Conservation (phyloP, 2,888 invertebrate genomes). For the Nymphalis urticae region DNA sequence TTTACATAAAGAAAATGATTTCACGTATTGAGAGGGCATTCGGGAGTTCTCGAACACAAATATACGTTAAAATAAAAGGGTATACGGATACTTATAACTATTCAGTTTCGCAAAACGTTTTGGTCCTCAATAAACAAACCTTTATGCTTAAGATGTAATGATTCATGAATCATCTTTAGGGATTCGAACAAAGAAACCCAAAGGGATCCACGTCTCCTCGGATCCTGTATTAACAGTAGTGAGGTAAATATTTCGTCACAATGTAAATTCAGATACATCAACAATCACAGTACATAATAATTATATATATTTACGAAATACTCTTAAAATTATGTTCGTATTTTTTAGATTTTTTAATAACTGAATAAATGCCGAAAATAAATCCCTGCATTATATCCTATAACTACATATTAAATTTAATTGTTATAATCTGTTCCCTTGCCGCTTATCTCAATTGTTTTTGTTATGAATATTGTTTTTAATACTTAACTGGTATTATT, state of each 20-base stretch:
- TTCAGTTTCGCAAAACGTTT: constrained; percentile 20
- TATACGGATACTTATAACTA: constrained; percentile 1
- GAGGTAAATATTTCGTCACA: neutral
- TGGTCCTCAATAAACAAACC: constrained; percentile 27
- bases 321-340: neutral
- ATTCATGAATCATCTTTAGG: constrained; percentile 12
- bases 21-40: constrained; percentile 45
- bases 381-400: too few species aligned
- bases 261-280: constrained; percentile 2
- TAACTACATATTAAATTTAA: too few species aligned
- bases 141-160: constrained; percentile 11
- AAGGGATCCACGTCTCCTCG: neutral
- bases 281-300: neutral
- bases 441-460: too few species aligned
- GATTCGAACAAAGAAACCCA: constrained; percentile 6
- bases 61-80: constrained; percentile 22
- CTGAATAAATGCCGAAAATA: too few species aligned
- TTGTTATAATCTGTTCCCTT: too few species aligned
- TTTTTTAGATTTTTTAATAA: neutral
- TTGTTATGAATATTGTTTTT: too few species aligned
- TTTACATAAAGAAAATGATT: constrained; percentile 67
- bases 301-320: neutral
- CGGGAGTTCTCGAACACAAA: constrained; percentile 14
- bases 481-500: too few species aligned
- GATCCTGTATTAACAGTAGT: neutral